A percentile compares a stretch with the other conserved stretches of the same genome.
phyloP scores from a whole-genome alignment of 2,113 vertebrate genomes.

The Seriola aureovittata region DNA sequence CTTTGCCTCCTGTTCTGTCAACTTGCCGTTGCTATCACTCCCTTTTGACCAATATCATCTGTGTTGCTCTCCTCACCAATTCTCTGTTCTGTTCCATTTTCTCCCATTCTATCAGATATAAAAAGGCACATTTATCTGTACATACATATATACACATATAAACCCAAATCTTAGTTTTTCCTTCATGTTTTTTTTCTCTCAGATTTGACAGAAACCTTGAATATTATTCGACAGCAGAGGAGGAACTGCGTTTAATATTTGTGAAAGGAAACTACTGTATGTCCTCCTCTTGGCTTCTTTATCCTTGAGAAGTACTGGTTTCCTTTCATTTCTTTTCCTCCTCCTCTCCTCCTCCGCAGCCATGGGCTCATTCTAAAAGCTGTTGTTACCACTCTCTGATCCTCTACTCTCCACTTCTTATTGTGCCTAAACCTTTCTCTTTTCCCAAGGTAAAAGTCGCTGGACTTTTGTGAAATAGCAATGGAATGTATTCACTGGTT shows the following conservation, averaged over 20 bases:
- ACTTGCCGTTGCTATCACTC: not conserved
- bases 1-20: constrained; percentile 3
- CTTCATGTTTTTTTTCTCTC: not conserved
- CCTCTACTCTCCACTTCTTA: constrained; percentile 31
- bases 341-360: constrained; percentile 29
- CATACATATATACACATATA: not conserved
- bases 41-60: constrained; percentile 18
- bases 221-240: not conserved
- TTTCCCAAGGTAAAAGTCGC: constrained; percentile 28
- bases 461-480: constrained; percentile 33
- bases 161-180: not conserved
- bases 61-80: not conserved
- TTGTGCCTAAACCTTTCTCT: constrained; percentile 39
- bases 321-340: constrained; percentile 37
- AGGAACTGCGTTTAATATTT: constrained; percentile 20
- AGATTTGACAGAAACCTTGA: not conserved
- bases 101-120: too few species aligned
- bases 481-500: not conserved
- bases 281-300: constrained; percentile 18
- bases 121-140: too few species aligned
- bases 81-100: not conserved
- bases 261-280: constrained; percentile 15
- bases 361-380: constrained; percentile 46
- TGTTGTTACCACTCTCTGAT: constrained; percentile 44
- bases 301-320: constrained; percentile 41